A percentile compares a stretch with the other conserved stretches of the same genome.
Conservation (phyloP, 1,140 invertebrate genomes). For the Panulirus ornatus region DNA sequence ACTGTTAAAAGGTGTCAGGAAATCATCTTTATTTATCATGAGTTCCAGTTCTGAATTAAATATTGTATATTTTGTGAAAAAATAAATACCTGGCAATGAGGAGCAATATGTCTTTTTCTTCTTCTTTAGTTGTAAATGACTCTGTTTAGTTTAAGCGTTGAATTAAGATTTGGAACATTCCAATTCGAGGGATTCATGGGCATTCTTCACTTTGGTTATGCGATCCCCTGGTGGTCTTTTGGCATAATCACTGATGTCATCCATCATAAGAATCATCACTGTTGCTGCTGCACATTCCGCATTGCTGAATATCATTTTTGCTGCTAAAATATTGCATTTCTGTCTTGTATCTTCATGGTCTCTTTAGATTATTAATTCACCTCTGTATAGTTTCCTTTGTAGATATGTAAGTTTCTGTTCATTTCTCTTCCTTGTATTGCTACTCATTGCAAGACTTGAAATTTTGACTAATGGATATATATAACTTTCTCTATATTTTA, state of each 20-base stretch:
- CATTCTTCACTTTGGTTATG: slow-evolving; percentile 65
- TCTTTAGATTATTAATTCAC: background rate
- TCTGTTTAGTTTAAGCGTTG: slow-evolving; percentile 68
- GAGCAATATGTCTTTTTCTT: slow-evolving; percentile 48
- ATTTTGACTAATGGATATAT: background rate
- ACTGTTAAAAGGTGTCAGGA: slow-evolving; percentile 39
- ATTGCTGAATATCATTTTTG: slow-evolving; percentile 45
- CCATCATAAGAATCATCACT: slow-evolving; percentile 60
- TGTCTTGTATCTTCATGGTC: slow-evolving; percentile 30
- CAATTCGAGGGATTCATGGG: slow-evolving; percentile 69
- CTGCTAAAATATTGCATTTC: slow-evolving; percentile 61
- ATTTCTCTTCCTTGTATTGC: slow-evolving; percentile 39
- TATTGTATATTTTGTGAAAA: slow-evolving; percentile 28
- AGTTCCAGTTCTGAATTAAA: slow-evolving; percentile 10
- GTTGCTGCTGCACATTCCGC: slow-evolving; percentile 71
- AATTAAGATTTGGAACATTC: slow-evolving; percentile 74
- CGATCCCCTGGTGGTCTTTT: slow-evolving; percentile 17
- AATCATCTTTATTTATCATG: slow-evolving; percentile 16
- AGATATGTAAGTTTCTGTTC: slow-evolving; percentile 52
- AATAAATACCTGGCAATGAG: slow-evolving; percentile 49
- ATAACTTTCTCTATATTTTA: background rate
- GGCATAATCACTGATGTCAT: slow-evolving; percentile 61
- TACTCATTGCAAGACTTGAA: slow-evolving; percentile 64
- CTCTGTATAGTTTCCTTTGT: slow-evolving; percentile 49
- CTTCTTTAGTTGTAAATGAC: slow-evolving; percentile 59